These are phyloP conservation scores for Cydia pomonella DNA, from an alignment of 1,140 invertebrate species.

Conservation along the genomic window DNA sequence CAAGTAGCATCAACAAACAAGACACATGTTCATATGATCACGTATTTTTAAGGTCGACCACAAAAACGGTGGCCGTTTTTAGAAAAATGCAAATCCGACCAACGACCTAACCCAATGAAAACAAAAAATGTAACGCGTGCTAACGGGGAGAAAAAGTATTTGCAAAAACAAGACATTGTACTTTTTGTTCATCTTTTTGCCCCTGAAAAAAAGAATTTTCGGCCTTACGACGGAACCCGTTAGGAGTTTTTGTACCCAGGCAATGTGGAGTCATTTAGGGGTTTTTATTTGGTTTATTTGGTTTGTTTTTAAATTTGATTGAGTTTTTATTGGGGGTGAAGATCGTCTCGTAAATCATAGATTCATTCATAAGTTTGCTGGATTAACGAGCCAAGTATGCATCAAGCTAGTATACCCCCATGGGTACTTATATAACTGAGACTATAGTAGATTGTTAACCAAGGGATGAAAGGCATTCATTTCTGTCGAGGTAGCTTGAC, in stretches of 20 bases:
- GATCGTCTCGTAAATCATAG: not conserved
- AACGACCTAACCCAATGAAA: constrained; percentile 17
- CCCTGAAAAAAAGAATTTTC: constrained; percentile 23
- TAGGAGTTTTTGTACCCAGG: not conserved
- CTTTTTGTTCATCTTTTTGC: constrained; percentile 27
- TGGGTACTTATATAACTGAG: too few species aligned
- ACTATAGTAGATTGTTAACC: too few species aligned
- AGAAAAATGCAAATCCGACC: constrained; percentile 14
- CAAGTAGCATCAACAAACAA: not conserved
- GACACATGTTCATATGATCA: not conserved
- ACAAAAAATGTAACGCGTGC: constrained; percentile 25
- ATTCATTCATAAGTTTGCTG: not conserved
- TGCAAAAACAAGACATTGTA: constrained; percentile 29
- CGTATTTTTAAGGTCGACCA: not conserved
- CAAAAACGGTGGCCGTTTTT: constrained; percentile 7
- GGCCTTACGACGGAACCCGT: constrained; percentile 12
- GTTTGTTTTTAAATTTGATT: constrained; percentile 18
- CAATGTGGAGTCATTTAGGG: constrained; percentile 8
- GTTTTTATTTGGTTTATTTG: constrained; percentile 1
- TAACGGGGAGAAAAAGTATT: constrained; percentile 21
- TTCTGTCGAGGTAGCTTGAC: too few species aligned
- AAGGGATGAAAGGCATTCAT: too few species aligned
- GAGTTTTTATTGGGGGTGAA: constrained; percentile 13
- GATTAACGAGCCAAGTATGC: not conserved
- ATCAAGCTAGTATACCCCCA: not conserved